Evolutionary conservation across 2,888 invertebrate species (phyloP), one percentile per base, ranked within the genome.

Genomic region (Rugalucina vietnamica): DNA sequence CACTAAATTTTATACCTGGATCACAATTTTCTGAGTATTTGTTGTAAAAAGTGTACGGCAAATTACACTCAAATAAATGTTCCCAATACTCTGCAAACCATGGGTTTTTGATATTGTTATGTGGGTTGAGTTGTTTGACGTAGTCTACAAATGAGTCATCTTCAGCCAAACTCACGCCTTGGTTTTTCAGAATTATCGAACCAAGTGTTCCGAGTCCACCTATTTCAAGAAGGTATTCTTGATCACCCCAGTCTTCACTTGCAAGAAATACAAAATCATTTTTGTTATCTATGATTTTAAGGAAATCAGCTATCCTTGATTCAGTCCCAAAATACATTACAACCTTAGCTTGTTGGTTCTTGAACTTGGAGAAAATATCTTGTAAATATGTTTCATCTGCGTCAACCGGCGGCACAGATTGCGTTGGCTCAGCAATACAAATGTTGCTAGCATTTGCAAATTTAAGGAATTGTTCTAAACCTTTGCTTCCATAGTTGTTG

Each of bases 301-400:
- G 70, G 12, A 94, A 82, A 29, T 88, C 84, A 10, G 76, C 69
- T 27, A 90, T 90, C 36, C 90, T 81, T 4, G 87, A 77, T 73
- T 91, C 92, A 18, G 92, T 92, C 8, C 93, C 93, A 81, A 93
- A 93, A 54, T 93, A 92, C 1, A 94, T 89, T 8, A 93, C 92
- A 12, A 93, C 91, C 76, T 92, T 85, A 1, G 91, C 86, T 21
- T 89, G 81, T 24, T 88, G 86, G 27, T 85, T 83, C 3, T 69
- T 76, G 39, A 84, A 65, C 21, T 70, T 72, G 12, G 76, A 80
- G 8, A 88, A 82, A 1, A 86, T 82, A 49, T 77, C 82, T 10
- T 80, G 78, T 12, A 91, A 75, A 24, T 81, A 84, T 50, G 86
- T 89, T 18, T 76, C 74, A 2, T 78, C 77, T 5, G 79, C 77